Evolutionary conservation across 2,113 vertebrate species (phyloP), one percentile per base, ranked within the genome.

Genomic region (Oophaga pumilio): DNA sequence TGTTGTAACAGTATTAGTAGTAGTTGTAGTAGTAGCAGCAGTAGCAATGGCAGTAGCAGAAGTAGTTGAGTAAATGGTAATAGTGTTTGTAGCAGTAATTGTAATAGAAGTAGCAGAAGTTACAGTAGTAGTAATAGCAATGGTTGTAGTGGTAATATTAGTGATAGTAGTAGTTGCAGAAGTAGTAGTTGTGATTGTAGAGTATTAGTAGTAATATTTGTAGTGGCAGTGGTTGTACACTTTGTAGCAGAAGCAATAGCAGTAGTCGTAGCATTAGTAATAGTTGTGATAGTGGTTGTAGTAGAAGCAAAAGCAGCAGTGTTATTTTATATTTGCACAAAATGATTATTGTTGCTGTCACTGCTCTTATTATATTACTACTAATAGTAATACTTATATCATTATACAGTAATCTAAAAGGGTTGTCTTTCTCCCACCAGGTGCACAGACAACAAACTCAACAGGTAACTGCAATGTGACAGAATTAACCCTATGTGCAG

Each of bases 361-460:
- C 22, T 64, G 22, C n/a, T 64, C 1, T 64, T 64, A 8, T 64
- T 64, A 8, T 64, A 24, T n/a, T 64, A n/a, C 9, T n/a, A 64
- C 28, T 17, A 73, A 1, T 49, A 20, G 7, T 76, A 50, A 49
- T 43, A 43, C 33, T 43, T 12, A 71, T 26, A 28, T 6, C 24
- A 26, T 24, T n/a, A 50, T 4, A 9, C 2, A 18, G 18, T 4
- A 0, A 57, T 52, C 12, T 82, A 50, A 2, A 49, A 26, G 26
- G 26, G 8, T 33, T 53, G 28, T 78, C 53, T n/a, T 66, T 22
- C 13, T 60, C 33, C 50, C 26, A 28, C 33, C 74, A 86, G 84
- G 6, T 28, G 84, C 84, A 12, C 84, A 86, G 28, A 49, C 10
- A n/a, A 64, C 33, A 49, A 85, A 60, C n/a, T 28, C 73, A 26